These are phyloP conservation scores for Megalurothrips usitatus DNA, from an alignment of 2,888 invertebrate genomes.

Conservation along the genomic window DNA sequence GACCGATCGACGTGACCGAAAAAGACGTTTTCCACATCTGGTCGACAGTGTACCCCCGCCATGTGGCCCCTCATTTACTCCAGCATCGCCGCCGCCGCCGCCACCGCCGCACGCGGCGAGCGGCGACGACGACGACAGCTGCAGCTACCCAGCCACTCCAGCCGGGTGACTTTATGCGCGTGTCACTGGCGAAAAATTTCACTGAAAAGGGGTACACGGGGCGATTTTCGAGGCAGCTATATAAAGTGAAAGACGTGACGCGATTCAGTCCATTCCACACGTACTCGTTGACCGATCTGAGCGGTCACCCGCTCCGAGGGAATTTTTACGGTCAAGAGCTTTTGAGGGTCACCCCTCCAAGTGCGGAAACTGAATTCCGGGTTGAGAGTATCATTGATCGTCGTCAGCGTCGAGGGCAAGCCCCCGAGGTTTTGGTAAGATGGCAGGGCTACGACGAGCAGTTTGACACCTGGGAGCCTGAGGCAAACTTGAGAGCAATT, in stretches of 20 bases:
- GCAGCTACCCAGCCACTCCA: not conserved
- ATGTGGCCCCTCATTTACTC: not conserved
- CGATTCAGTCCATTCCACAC: not conserved
- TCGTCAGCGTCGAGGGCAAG: not conserved
- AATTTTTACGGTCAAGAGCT: not conserved
- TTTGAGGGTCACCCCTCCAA: not conserved
- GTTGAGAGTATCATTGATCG: not conserved
- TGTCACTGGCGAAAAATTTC: not conserved
- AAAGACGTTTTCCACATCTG: not conserved
- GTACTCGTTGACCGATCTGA: not conserved
- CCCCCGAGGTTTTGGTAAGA: not conserved
- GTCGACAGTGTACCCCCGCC: not conserved
- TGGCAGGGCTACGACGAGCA: not conserved
- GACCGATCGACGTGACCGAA: not conserved
- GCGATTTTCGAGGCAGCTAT: not conserved
- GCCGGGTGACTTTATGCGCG: not conserved
- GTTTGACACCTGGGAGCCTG: not conserved
- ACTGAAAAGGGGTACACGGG: not conserved
- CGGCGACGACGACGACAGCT: too few species aligned
- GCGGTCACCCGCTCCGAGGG: not conserved
- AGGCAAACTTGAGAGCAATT: not conserved
- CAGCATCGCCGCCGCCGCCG: too few species aligned
- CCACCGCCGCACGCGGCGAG: too few species aligned
- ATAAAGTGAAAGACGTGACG: not conserved
- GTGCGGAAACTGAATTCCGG: not conserved